Base-by-base conservation (phyloP, 35 echinoderm and acorn worm species). In the Lytechinus pictus region DNA sequence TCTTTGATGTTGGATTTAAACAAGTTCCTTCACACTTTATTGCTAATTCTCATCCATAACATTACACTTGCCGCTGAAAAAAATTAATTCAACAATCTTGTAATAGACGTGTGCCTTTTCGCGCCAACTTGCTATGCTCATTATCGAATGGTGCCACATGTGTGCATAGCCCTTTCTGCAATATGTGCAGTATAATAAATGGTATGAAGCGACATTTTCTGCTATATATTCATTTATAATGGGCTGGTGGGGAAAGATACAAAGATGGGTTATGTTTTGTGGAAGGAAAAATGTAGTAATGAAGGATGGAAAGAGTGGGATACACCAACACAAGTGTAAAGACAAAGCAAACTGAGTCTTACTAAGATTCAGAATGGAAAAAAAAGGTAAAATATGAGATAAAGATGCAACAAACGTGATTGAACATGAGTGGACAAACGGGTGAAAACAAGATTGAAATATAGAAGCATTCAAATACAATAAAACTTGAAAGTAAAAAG, bases 71-170 rank as follows among this genome's bases (percentile, higher is more conserved):
- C 61, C 61, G 5, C 87, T 89, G 87, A 3, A 89, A n/a, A n/a
- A 89, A 19, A 52, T 89, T 12, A 53, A 33, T 89, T 4, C 87
- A 53, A 27, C 87, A 1, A 33, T 44, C 87, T 44, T 89, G 87
- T 89, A 89, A 89, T 89, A 52, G 87, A 89, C 52, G 87, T 89
- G 87, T 89, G 28, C 52, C 87, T 53, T 33, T 89, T 33, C 28
- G 87, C 87, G 87, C 87, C 87, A 33, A 53, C 28, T 33, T 89
- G 87, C 87, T 52, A 89, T 89, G 21, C 87, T 89, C 52, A 53
- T 89, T 89, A 89, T 89, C 24, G 87, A 33, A 53, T 89, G 13
- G 87, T 28, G 28, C 52, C 61, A 72, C 61, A 72, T 33, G 52
- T 89, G 87, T 53, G 52, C 87, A 10, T 89, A 89, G 52, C 52